Evolutionary conservation across 2,797 vertebrate genomes (phyloP).

Genomic region (Propithecus perrieri): DNA sequence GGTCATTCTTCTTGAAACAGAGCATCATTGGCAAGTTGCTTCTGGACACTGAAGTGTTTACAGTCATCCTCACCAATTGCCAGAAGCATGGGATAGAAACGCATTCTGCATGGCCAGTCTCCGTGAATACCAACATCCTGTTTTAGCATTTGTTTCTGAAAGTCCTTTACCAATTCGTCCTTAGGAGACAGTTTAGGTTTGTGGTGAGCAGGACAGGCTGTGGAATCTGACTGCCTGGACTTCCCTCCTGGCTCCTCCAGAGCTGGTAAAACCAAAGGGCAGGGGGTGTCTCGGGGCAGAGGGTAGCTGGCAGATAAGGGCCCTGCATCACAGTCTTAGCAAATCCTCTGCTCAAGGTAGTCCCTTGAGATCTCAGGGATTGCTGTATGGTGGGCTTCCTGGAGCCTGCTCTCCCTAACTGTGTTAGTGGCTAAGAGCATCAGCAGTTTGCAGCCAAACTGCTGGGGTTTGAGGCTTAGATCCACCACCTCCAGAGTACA

Average conservation of each 20-base stretch:
- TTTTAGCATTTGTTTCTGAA: not conserved
- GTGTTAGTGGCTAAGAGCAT: not conserved
- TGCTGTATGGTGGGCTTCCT: not conserved
- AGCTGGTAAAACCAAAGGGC: not conserved
- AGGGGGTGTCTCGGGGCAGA: not conserved
- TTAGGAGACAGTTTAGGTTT: not conserved
- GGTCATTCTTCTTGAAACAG: not conserved
- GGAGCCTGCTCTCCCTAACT: not conserved
- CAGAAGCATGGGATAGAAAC: not conserved
- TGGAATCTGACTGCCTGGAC: not conserved
- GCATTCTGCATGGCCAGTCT: not conserved
- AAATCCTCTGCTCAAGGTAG: not conserved
- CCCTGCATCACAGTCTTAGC: not conserved
- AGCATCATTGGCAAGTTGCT: not conserved
- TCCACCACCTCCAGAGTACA: not conserved
- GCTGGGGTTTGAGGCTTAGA: not conserved
- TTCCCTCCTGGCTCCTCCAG: not conserved
- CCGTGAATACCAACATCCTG: not conserved
- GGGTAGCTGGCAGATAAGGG: not conserved
- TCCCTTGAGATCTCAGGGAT: not conserved
- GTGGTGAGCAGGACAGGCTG: not conserved
- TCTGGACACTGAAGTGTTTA: not conserved
- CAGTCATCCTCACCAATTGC: not conserved
- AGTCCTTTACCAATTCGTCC: not conserved
- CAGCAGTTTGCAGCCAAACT: not conserved